phyloP scores from a whole-genome alignment of 2,113 vertebrate species.

The Grantiella picta region DNA sequence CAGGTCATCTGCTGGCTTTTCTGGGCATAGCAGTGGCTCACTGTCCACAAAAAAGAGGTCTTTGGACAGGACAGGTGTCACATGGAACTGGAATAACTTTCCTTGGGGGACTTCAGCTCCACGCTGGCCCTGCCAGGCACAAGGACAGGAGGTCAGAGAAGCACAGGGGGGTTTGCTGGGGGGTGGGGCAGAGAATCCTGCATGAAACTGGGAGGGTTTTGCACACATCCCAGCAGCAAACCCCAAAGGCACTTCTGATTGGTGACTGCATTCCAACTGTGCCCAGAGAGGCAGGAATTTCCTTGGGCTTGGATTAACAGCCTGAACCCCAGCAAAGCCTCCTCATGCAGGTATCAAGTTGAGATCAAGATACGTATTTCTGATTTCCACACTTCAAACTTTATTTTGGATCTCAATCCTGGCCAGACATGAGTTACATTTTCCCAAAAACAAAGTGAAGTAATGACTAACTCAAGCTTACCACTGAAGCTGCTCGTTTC shows the following conservation, averaged over 20 bases:
- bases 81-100: neutral
- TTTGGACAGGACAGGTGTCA: neutral
- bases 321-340: neutral
- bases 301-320: neutral
- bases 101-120: neutral
- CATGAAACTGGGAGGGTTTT: neutral
- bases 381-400: neutral
- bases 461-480: neutral
- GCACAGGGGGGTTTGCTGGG: neutral
- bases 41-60: neutral
- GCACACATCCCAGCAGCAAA: neutral
- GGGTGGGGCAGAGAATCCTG: neutral
- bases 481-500: constrained; percentile 1
- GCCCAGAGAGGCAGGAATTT: neutral
- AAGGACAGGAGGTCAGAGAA: neutral
- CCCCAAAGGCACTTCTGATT: neutral
- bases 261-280: neutral
- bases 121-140: neutral
- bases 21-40: neutral
- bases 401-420: neutral
- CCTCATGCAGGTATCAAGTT: neutral
- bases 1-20: neutral
- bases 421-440: neutral
- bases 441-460: neutral
- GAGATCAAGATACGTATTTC: neutral